Conservation (phyloP, 2,888 invertebrate species). For the Mythimna loreyi region DNA sequence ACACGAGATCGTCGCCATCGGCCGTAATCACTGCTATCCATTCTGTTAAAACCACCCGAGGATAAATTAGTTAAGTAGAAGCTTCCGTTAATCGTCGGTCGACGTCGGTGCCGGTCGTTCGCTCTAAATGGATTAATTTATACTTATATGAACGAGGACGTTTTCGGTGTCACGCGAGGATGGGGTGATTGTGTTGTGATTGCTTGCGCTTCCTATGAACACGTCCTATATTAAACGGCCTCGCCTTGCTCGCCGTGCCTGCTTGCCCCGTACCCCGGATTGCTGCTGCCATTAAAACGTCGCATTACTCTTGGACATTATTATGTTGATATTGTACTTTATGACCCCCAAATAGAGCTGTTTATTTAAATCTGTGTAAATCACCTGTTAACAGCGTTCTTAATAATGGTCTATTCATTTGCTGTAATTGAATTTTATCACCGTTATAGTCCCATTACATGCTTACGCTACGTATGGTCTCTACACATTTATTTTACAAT, state of each 20-base stretch:
- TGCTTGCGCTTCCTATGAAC: conserved; percentile 89
- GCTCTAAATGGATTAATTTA: conserved; percentile 91
- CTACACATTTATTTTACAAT: conserved; percentile 2
- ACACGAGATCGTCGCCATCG: conserved; percentile 81
- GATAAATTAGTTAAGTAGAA: conserved; percentile 91
- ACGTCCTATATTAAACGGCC: conserved; percentile 82
- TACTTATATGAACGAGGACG: conserved; percentile 90
- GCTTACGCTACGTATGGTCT: conserved; percentile 5
- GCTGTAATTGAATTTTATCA: conserved; percentile 25
- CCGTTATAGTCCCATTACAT: neutral
- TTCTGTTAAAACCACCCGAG: conserved; percentile 91
- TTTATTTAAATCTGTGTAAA: conserved; percentile 57
- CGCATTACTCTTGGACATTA: conserved; percentile 59
- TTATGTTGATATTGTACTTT: conserved; percentile 68
- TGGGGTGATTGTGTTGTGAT: conserved; percentile 90
- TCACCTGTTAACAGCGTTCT: conserved; percentile 31
- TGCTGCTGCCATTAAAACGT: conserved; percentile 65
- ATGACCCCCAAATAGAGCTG: conserved; percentile 64
- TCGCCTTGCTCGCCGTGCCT: conserved; percentile 69
- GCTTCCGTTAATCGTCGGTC: conserved; percentile 91
- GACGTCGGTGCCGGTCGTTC: conserved; percentile 86
- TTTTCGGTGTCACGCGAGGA: conserved; percentile 90
- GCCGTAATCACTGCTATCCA: conserved; percentile 91
- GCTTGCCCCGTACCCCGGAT: conserved; percentile 51
- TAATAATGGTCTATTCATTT: conserved; percentile 13